Base-by-base conservation (phyloP, 2,113 vertebrate genomes). In the Origma solitaria region DNA sequence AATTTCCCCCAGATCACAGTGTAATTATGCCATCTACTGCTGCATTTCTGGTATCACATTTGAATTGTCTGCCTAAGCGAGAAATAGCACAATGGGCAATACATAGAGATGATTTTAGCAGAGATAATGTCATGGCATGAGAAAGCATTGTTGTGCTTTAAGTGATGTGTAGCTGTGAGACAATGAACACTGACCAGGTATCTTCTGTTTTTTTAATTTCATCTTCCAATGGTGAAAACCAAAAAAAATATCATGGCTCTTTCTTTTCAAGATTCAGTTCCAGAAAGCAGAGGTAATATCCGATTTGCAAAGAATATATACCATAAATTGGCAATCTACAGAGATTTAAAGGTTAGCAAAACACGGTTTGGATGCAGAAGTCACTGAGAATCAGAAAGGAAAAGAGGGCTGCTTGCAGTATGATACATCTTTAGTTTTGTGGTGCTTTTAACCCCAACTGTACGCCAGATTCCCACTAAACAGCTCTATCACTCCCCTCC, bases 1-100 rank as follows among this genome's bases (percentile, higher is more conserved):
- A 78, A n/a, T 86, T 78, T 95, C 42, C 11, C 23, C 27, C 38
- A 53, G 54, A 37, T 80, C 60, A 83, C 68, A 80, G 82, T 53
- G 50, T 94, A 88, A 90, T 94, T 91, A 79, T 90, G 92, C 95
- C 97, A 95, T 64, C 96, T 97, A 68, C 86, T 95, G 93, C 84
- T 24, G 4, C 20, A 21, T 82, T 95, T 94, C 69, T 95, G 73
- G 50, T 82, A 96, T 94, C 69, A 71, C 92, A 91, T 70, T 86
- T 88, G 57, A 84, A 37, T 73, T 80, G 40, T 37, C 57, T 84
- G 38, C 45, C 33, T 40, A 35, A 44, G 38, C 66, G 47, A 79
- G 51, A 81, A 78, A 81, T 75, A 75, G n/a, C 17, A 56, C 33
- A 1, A 1, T 44, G 50, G 31, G 17, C 25, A 37, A 47, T 64